Evolutionary conservation across 2,113 vertebrate genomes (phyloP), one percentile per base, ranked within the genome.

Genomic region (Grallaria varia): DNA sequence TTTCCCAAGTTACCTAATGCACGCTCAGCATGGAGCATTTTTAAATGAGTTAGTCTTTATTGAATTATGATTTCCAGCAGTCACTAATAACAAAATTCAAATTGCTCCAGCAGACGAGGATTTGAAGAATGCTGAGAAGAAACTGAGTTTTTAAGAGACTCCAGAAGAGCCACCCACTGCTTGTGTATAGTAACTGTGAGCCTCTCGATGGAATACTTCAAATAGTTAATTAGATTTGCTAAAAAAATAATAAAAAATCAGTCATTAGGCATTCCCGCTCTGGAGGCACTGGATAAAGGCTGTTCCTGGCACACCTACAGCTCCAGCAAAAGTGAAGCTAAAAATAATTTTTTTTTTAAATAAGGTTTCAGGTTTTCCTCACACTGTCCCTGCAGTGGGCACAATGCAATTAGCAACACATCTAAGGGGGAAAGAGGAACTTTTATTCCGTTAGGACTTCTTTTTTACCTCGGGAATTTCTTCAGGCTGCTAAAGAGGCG

Each of bases 81-180:
- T 98, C 98, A 97, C 98, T 99, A 99, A 99, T 99, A 98, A 99
- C 98, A 98, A 98, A 99, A 99, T 99, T 99, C 98, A 98, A 99
- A 99, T 99, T 98, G 98, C 98, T 98, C 98, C 97, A 98, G 98
- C 98, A 98, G 98, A 99, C 93, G 96, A 97, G 97, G 97, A 97
- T 97, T 98, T 98, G 97, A 91, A 97, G 97, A 97, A 97, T 96
- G 97, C 97, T 97, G 97, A 95, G 97, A 98, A 78, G 67, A 96
- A 97, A 97, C 97, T 52, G 95, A 93, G 96, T 97, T 98, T 98
- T 97, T 97, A 97, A 97, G 95, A 97, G 96, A 97, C 97, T 94
- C 97, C 95, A 89, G 53, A 96, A 97, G 95, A 97, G 96, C 97
- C 97, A 96, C 97, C 97, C 96, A 97, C 97, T 95, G 98, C 91